These are phyloP conservation scores for Drosophila meridionalis DNA, from an alignment of 2,888 invertebrate species.

Conservation along the genomic window DNA sequence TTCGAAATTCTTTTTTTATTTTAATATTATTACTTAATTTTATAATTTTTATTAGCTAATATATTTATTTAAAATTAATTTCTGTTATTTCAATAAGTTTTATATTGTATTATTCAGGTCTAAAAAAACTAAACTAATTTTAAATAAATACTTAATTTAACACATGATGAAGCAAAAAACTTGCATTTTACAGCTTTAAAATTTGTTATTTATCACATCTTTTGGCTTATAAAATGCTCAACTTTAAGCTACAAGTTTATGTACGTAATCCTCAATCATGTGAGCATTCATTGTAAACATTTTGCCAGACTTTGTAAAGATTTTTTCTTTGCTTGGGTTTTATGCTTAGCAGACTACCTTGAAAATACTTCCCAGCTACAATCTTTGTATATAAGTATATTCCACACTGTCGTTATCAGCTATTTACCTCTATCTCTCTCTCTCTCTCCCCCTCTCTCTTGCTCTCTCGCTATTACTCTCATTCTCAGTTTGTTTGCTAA, in stretches of 20 bases:
- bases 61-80: too few species aligned
- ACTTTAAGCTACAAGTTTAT: slow-evolving; percentile 2
- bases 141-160: background rate
- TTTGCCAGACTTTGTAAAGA: slow-evolving; percentile 25
- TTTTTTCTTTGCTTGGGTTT: slow-evolving; percentile 13
- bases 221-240: background rate
- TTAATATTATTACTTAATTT: too few species aligned
- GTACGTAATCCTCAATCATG: slow-evolving; percentile 3
- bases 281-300: slow-evolving; percentile 13
- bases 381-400: slow-evolving; percentile 32
- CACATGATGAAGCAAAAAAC: background rate
- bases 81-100: too few species aligned
- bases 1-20: too few species aligned
- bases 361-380: slow-evolving; percentile 30
- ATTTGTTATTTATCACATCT: background rate
- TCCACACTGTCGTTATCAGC: slow-evolving; percentile 54
- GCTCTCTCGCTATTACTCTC: background rate
- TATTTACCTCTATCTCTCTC: background rate
- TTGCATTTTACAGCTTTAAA: background rate
- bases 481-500: slow-evolving; percentile 59
- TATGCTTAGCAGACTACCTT: slow-evolving; percentile 42
- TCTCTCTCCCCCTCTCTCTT: background rate
- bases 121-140: too few species aligned
- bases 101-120: too few species aligned
- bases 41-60: too few species aligned